phyloP scores from a whole-genome alignment of 2,113 vertebrate species.

The Poecile atricapillus region DNA sequence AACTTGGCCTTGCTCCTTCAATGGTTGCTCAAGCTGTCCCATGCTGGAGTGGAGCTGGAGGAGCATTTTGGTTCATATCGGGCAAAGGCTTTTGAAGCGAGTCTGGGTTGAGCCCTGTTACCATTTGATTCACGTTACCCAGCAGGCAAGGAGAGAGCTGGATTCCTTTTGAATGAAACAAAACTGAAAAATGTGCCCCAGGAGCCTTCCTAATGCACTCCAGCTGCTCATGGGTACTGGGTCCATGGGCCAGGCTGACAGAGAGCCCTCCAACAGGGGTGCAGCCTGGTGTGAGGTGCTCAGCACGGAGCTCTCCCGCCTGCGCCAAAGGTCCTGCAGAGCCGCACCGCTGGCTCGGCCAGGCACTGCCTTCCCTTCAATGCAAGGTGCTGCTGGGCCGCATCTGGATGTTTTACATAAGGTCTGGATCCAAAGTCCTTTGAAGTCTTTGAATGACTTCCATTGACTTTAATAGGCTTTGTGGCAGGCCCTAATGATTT shows the following conservation, averaged over 20 bases:
- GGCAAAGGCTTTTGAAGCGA: not conserved
- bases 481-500: constrained; percentile 53
- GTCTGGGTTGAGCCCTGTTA: not conserved
- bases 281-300: not conserved
- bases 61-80: not conserved
- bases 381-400: not conserved
- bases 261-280: accelerated
- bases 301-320: accelerated
- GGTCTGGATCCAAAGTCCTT: not conserved
- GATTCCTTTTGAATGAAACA: not conserved
- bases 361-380: not conserved
- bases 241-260: accelerated
- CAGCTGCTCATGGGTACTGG: not conserved
- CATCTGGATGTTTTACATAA: not conserved
- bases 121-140: not conserved
- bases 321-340: accelerated
- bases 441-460: constrained; percentile 46
- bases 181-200: not conserved
- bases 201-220: not conserved
- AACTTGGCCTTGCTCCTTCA: not conserved
- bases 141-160: not conserved
- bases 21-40: not conserved
- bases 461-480: constrained; percentile 50
- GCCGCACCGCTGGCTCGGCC: not conserved
- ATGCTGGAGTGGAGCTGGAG: not conserved